Percentiles rank a stretch among this genome's conserved stretches.
Evolutionary conservation across 2,113 vertebrate genomes (phyloP).

Genomic region (Sapayoa aenigma): DNA sequence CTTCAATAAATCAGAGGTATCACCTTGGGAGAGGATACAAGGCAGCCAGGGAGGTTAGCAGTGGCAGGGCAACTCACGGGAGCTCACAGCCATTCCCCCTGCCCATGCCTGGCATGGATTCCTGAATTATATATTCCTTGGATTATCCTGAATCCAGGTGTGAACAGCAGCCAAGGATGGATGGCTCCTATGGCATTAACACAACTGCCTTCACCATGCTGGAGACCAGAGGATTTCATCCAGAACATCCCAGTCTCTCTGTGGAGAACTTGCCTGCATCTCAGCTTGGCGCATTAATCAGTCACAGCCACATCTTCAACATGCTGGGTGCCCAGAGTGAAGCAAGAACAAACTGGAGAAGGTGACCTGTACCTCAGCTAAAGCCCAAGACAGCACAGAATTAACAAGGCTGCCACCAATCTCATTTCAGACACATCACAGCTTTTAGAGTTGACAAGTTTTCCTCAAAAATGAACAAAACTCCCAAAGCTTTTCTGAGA

Average conservation of each 20-base stretch:
- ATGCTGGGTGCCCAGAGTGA: accelerated
- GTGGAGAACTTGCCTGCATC: accelerated
- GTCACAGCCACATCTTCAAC: neutral
- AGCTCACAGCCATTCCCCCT: neutral
- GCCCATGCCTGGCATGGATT: neutral
- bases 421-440: accelerated
- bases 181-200: neutral
- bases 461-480: neutral
- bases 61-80: accelerated
- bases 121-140: too few species aligned
- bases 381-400: neutral
- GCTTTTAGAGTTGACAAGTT: neutral
- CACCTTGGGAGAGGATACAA: neutral
- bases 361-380: neutral
- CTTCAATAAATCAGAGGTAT: neutral
- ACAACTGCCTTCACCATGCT: neutral
- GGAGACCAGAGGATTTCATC: neutral
- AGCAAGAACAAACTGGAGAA: neutral
- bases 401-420: neutral
- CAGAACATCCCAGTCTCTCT: neutral
- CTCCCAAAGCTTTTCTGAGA: neutral
- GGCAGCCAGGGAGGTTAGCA: neutral
- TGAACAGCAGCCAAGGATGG: neutral
- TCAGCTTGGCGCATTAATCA: neutral
- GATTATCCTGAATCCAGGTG: accelerated